A percentile compares a stretch with the other conserved stretches of the same genome.
These are phyloP conservation scores for Diarsia dahlii DNA, from an alignment of 2,888 invertebrate genomes.

Conservation along the genomic window DNA sequence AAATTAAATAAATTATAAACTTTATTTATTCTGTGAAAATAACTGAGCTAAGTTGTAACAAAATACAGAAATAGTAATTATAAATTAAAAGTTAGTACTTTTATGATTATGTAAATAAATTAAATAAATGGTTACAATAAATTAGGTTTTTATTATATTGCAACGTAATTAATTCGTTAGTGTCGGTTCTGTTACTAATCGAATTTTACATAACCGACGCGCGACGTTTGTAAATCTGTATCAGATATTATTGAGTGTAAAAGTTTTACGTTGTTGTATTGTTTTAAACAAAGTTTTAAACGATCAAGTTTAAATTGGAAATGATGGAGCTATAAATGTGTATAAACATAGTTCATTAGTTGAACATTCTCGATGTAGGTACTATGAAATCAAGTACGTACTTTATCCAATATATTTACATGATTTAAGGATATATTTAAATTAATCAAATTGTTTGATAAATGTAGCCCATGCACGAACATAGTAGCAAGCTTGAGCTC, in stretches of 20 bases:
- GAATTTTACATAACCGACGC: conserved; percentile 62
- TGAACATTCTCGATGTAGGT: not conserved
- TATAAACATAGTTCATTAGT: not conserved
- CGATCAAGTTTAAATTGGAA: not conserved
- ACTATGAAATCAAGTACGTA: conserved; percentile 1
- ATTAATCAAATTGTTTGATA: conserved; percentile 3
- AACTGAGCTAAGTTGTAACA: no score
- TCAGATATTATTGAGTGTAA: conserved; percentile 37
- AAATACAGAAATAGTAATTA: no score
- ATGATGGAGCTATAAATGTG: not conserved
- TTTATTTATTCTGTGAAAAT: no score
- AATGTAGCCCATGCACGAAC: not conserved
- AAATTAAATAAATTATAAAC: conserved; percentile 64
- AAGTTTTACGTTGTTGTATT: conserved; percentile 25
- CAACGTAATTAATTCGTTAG: conserved; percentile 60
- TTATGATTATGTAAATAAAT: no score
- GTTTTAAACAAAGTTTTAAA: not conserved
- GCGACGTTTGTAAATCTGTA: conserved; percentile 48
- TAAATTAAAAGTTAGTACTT: no score
- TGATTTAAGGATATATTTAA: not conserved
- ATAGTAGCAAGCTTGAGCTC: not conserved
- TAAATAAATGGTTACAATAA: no score
- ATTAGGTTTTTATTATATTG: conserved; percentile 61
- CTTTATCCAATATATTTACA: not conserved
- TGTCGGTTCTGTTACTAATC: conserved; percentile 59